Evolutionary conservation across 2,888 invertebrate genomes (phyloP), one percentile per base, ranked within the genome.

Genomic region (Dasysyrphus tricinctus): DNA sequence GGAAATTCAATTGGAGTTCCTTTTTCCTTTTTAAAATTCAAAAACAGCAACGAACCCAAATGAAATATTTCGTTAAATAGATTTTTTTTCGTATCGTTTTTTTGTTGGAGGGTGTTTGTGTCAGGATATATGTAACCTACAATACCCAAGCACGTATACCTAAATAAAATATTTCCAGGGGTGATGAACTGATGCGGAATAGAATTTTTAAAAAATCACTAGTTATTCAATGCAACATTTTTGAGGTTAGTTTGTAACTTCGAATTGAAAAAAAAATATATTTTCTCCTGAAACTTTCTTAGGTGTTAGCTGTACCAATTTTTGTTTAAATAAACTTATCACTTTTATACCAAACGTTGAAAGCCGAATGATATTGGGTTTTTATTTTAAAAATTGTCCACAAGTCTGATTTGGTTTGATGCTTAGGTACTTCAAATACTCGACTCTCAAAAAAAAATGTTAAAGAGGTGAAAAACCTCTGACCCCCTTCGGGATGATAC

Each of bases 41-140:
- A 72, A 86, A 86, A 86, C 86, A 86, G 86, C 82, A 82, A n/a
- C 72, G 54, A 86, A 75, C 78, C 59, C 54, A 86, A 79, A 82
- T 86, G 86, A 86, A 86, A 86, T 86, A 86, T 86, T 81, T 86
- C 86, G 78, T 57, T 67, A 79, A 86, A 86, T 82, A 86, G 74
- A 82, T 75, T 86, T 75, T 86, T 86, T 86, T 86, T 79, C 75
- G 80, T 57, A 82, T 77, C 49, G 47, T 32, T 77, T 80, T n/a
- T 69, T 80, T 80, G 84, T 85, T 59, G 24, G 57, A 42, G 54
- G 61, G 67, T 73, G 80, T 76, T 42, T 59, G 51, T n/a, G 24
- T 24, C 51, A 51, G 75, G 57, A 84, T 75, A 42, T 42, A 42
- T 32, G 7, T 7, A 12, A 24, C 14, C 4, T 61, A 24, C 14